Base-by-base conservation (phyloP, 2,113 vertebrate species). In the Canis aureus region DNA sequence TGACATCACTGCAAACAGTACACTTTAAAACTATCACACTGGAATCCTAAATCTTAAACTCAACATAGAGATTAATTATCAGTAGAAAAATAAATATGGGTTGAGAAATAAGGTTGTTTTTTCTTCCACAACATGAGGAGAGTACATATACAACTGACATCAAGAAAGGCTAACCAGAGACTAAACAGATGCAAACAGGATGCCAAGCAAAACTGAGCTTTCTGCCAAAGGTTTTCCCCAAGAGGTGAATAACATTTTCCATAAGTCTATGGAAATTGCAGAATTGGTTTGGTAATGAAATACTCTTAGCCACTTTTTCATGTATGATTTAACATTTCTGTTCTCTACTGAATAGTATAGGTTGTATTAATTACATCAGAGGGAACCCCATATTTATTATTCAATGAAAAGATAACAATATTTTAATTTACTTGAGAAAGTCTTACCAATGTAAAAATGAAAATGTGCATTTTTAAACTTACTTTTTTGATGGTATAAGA, bases 261-360 rank as follows among this genome's bases (percentile, higher is more conserved):
- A 81, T 98, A 98, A 98, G 95, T 98, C 96, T 97, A 95, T 98
- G 97, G 96, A 99, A 99, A 98, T 71, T 97, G 98, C 85, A 98
- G 96, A 98, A 98, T 97, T 98, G 97, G 96, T 98, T 98, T 98
- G 97, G 93, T 98, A 99, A 98, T 98, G 97, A 98, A 99, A 98
- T 97, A 98, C 96, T 97, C 97, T 97, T 87, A 98, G 95, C 95
- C 98, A 98, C 85, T 97, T 98, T 98, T 97, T 84, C 96, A 98
- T 98, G 98, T 98, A 97, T 98, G 97, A 98, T 98, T 98, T 98
- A 98, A 98, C 92, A 96, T 98, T 98, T 98, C 92, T 97, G 97
- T 98, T 98, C 97, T 98, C 98, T 97, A 93, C 80, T 98, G 97
- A 98, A 98, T 98, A 98, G 98, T 97, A 98, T 88, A 97, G 66